Percentiles rank a stretch among this genome's conserved stretches.
Evolutionary conservation across 2,888 invertebrate genomes (phyloP).

Genomic region (Xestia ashworthii): DNA sequence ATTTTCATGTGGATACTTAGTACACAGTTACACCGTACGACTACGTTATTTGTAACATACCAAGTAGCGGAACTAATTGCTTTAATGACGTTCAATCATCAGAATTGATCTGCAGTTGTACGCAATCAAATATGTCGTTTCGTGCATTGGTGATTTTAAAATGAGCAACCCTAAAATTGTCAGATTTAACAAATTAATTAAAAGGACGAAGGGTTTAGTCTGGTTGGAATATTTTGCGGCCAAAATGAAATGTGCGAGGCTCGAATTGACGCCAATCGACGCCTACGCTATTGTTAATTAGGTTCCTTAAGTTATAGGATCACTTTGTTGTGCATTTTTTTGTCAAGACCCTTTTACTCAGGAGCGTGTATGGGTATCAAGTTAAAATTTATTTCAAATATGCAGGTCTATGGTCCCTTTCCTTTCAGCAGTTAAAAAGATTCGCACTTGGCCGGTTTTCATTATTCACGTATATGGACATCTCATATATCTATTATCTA

Average conservation of each 20-base stretch:
- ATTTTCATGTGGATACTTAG: slow-evolving; percentile 4
- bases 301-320: too few relatives aligned
- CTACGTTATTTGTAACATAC: background rate
- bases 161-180: background rate
- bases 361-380: too few relatives aligned
- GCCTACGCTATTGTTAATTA: background rate
- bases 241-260: background rate
- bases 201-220: too few relatives aligned
- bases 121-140: background rate
- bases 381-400: too few relatives aligned
- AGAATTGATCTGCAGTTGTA: background rate
- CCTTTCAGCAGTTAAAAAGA: too few relatives aligned
- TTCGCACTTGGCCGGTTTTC: too few relatives aligned
- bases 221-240: background rate
- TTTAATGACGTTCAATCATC: slow-evolving; percentile 7
- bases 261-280: background rate
- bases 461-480: background rate
- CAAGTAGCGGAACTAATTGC: slow-evolving; percentile 32
- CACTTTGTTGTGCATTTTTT: too few relatives aligned
- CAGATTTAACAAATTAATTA: background rate
- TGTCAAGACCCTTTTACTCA: too few relatives aligned
- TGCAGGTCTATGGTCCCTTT: too few relatives aligned
- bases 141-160: background rate
- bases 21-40: background rate
- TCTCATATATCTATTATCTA: background rate